Evolutionary conservation across 2,888 invertebrate species (phyloP), one percentile per base, ranked within the genome.

Genomic region (Dascillus cervinus): DNA sequence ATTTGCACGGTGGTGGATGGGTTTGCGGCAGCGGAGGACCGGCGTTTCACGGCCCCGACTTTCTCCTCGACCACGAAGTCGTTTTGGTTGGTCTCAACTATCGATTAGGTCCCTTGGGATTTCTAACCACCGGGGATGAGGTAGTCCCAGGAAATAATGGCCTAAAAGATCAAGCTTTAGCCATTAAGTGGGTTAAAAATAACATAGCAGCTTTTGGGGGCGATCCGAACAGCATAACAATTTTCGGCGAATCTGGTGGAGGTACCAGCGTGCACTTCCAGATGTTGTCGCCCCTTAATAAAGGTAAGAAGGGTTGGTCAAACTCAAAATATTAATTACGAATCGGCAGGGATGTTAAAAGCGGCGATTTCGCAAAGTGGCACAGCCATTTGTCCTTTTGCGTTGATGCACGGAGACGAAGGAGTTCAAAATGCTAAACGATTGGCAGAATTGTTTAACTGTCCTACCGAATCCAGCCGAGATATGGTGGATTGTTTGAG

Each of bases 311-410:
- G 10, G 6, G 3, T 8, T 11, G 12, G 3, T 3, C 9, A 3
- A 3, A 3, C 10, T 8, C 6, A 22, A 15, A 4, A 12, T 9
- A 10, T 17, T 17, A n/a, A n/a, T n/a, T n/a, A n/a, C n/a, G n/a
- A n/a, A n/a, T n/a, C n/a, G n/a, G n/a, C n/a, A n/a, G n/a, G n/a
- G n/a, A n/a, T n/a, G n/a, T n/a, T n/a, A n/a, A n/a, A n/a, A n/a
- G n/a, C n/a, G n/a, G n/a, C 30, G 74, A 85, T 86, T 34, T 77
- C 83, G 0, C 79, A 85, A 55, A 85, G 84, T 27, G 85, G 86
- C 1, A 80, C 79, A 1, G 75, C 79, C 1, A 63, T 79, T 21
- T 51, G 53, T 31, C 35, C 50, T 2, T 62, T 60, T 62, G 50
- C 56, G 1, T 32, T 52, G 8, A 49, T 53, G 3, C 69, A 70